Evolutionary conservation across 2,888 invertebrate species (phyloP).

Genomic region (Pristionchus mayeri): DNA sequence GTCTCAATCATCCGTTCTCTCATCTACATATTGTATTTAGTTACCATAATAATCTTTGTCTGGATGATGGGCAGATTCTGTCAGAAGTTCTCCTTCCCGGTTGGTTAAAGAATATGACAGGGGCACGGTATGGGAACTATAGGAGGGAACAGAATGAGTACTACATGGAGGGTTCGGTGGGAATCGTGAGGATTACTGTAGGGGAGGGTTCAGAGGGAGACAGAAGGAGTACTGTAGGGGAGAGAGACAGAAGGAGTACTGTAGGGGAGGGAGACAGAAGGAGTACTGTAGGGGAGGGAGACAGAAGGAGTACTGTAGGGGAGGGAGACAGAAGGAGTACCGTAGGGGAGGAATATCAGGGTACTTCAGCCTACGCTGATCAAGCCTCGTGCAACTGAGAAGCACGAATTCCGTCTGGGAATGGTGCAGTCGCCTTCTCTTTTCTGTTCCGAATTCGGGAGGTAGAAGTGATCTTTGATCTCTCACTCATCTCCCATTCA

Average conservation of each 20-base stretch:
- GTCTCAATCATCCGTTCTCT: not conserved
- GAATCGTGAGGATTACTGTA: no score
- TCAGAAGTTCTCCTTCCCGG: conserved; percentile 29
- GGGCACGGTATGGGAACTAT: no score
- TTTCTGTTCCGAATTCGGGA: conserved; percentile 30
- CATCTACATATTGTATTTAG: not conserved
- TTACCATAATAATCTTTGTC: not conserved
- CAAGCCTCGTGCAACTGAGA: not conserved
- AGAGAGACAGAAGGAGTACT: no score
- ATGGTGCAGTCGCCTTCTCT: conserved; percentile 17
- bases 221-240: no score
- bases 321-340: no score
- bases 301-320: not conserved
- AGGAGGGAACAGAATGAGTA: no score
- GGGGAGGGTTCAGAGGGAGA: no score
- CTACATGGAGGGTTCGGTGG: no score
- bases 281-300: no score
- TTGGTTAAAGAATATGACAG: no score
- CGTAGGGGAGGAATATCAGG: not conserved
- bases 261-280: no score
- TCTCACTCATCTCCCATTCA: no score
- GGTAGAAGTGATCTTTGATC: not conserved
- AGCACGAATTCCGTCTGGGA: not conserved
- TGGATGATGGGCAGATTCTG: conserved; percentile 25
- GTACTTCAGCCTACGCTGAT: not conserved